Evolutionary conservation across 2,113 vertebrate species (phyloP).

Genomic region (Pandion haliaetus): DNA sequence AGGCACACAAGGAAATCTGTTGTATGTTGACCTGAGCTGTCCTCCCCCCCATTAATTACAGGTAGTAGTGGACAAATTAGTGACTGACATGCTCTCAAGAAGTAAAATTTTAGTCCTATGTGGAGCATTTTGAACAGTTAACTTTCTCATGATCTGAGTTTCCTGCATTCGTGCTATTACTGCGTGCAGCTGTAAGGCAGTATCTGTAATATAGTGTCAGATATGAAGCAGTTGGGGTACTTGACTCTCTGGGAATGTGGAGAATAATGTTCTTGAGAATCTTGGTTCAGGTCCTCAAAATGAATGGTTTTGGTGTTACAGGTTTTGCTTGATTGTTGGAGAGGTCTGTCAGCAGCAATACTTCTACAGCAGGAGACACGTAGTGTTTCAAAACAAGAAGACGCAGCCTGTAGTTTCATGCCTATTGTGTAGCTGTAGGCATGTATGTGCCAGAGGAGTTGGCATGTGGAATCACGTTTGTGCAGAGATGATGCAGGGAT

Average conservation of each 20-base stretch:
- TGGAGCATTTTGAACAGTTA: not conserved
- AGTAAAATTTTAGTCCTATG: not conserved
- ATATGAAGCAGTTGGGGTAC: not conserved
- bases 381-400: not conserved
- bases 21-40: not conserved
- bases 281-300: not conserved
- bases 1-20: not conserved
- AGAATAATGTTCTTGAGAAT: not conserved
- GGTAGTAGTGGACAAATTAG: not conserved
- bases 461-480: not conserved
- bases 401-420: not conserved
- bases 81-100: not conserved
- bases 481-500: not conserved
- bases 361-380: not conserved
- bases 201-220: not conserved
- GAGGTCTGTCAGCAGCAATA: not conserved
- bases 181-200: not conserved
- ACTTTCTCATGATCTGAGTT: not conserved
- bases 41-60: not conserved
- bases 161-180: not conserved
- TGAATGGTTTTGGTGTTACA: not conserved
- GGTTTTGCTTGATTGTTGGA: not conserved
- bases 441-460: not conserved
- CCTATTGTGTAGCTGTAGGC: not conserved
- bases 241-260: not conserved